phyloP scores from a whole-genome alignment of 2,113 vertebrate species.

The Equus przewalskii region DNA sequence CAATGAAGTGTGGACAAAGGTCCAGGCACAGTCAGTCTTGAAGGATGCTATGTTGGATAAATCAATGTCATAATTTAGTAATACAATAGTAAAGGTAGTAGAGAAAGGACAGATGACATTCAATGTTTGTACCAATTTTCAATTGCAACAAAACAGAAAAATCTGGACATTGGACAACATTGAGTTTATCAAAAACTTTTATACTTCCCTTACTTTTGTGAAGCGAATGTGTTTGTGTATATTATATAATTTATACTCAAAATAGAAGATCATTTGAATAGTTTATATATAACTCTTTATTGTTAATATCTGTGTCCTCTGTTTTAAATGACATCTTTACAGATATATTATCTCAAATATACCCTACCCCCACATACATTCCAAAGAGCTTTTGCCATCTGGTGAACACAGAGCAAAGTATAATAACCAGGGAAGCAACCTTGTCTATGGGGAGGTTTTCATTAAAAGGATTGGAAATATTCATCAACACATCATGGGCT shows the following conservation, averaged over 20 bases:
- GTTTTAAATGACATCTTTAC: background rate
- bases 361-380: background rate
- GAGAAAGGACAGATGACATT: background rate
- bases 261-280: background rate
- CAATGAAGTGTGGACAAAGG: background rate
- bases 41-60: background rate
- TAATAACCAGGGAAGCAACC: background rate
- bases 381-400: background rate
- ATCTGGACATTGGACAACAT: background rate
- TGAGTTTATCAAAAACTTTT: background rate
- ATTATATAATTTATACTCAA: background rate
- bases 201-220: background rate
- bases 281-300: background rate
- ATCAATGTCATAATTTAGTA: background rate
- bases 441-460: background rate
- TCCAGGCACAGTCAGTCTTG: background rate
- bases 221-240: background rate
- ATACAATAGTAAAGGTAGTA: background rate
- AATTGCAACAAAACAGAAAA: background rate
- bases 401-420: background rate
- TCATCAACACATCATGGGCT: background rate
- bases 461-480: background rate
- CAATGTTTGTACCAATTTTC: background rate
- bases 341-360: background rate
- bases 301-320: background rate